Evolutionary conservation across 2,888 invertebrate species (phyloP).

Genomic region (Yponomeuta malinellus): DNA sequence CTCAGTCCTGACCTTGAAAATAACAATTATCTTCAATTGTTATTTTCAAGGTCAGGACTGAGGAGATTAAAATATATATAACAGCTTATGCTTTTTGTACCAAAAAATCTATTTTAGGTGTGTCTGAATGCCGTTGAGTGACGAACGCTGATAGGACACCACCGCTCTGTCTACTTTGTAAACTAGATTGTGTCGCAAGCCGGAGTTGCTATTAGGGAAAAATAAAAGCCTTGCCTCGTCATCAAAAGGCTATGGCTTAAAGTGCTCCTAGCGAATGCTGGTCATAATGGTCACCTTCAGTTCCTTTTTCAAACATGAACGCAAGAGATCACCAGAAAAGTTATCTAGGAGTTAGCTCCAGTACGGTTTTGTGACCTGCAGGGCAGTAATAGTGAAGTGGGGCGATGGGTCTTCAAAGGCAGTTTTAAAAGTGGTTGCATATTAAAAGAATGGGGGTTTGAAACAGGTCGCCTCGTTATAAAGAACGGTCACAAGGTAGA

Average conservation of each 20-base stretch:
- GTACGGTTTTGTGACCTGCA: not conserved
- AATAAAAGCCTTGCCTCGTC: conserved; percentile 38
- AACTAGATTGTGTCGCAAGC: not conserved
- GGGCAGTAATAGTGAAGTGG: not conserved
- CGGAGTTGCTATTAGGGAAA: conserved; percentile 35
- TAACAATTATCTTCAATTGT: no score
- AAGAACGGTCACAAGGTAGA: not conserved
- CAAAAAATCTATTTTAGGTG: no score
- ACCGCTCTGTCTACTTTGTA: not conserved
- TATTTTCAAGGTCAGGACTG: no score
- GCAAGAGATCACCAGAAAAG: not conserved
- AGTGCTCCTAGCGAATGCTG: not conserved
- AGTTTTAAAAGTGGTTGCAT: not conserved
- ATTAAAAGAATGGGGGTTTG: conserved; percentile 10
- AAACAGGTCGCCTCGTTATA: conserved; percentile 8
- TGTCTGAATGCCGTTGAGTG: no score
- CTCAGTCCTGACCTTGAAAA: no score
- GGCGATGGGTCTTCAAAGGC: not conserved
- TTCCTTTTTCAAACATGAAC: not conserved
- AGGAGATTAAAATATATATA: no score
- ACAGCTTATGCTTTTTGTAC: no score
- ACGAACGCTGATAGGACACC: no score
- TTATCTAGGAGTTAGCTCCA: not conserved
- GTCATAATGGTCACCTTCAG: not conserved
- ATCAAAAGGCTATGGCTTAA: conserved; percentile 10